These are phyloP conservation scores for Porites lutea DNA, from an alignment of 64 coral and sea anemone genomes.

Conservation along the genomic window DNA sequence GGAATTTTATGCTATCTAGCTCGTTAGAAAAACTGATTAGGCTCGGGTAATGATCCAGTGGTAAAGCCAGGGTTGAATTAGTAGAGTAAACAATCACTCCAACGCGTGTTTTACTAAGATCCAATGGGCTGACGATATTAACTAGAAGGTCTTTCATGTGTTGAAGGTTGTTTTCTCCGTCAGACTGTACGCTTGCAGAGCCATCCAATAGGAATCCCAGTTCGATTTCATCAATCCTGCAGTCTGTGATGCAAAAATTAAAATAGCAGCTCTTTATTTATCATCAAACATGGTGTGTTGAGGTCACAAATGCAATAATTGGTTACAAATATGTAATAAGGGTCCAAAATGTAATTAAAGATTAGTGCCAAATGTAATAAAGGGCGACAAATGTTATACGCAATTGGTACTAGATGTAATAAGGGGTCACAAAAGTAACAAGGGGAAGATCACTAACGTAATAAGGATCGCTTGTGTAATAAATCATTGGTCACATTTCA, in stretches of 20 bases:
- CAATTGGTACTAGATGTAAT: no score
- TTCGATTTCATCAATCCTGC: constrained; percentile 75
- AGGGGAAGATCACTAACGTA: no score
- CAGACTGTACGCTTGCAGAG: constrained; percentile 72
- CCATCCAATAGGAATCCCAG: constrained; percentile 80
- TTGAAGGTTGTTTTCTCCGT: constrained; percentile 61
- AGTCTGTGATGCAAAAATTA: constrained; percentile 8
- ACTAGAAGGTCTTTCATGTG: constrained; percentile 64
- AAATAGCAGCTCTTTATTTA: neutral
- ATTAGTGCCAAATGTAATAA: no score
- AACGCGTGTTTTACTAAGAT: constrained; percentile 60
- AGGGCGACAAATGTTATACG: no score
- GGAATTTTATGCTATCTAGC: constrained; percentile 62
- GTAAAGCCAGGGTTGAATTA: constrained; percentile 27
- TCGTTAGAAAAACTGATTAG: neutral
- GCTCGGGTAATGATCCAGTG: constrained; percentile 46
- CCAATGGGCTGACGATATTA: constrained; percentile 41
- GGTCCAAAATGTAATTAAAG: no score
- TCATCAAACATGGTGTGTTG: neutral
- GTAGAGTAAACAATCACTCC: constrained; percentile 72
- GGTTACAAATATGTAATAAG: no score
- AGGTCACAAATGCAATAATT: no score
- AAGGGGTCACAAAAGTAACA: no score
- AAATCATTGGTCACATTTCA: no score
- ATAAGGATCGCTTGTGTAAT: no score